Base-by-base conservation (phyloP, 2,113 vertebrate genomes). In the Oncorhynchus keta region DNA sequence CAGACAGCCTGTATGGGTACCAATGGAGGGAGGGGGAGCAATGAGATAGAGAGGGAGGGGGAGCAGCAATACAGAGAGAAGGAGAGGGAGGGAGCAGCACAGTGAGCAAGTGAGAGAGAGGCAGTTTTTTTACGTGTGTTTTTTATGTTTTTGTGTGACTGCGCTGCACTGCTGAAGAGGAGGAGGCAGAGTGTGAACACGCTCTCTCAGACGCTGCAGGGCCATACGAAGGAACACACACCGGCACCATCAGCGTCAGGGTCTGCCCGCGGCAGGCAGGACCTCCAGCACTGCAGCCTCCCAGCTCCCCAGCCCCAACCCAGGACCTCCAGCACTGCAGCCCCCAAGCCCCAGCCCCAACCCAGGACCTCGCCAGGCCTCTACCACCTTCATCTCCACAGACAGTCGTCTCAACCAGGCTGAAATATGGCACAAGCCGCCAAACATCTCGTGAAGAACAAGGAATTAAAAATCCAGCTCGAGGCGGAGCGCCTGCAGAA, bases 361-460 rank as follows among this genome's bases (percentile, higher is more conserved):
- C 39, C 39, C 51, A 64, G 77, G 86, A 83, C 74, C 89, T 88
- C 79, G 8, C 14, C 72, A 64, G n/a, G 87, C 82, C 75, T 57
- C 32, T 70, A 79, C 76, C 70, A 67, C 51, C 51, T 55, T 55
- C 51, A 55, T 55, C 51, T 55, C 71, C 62, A 57, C 28, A 28
- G 84, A 84, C 78, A 76, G 20, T 84, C 16, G 51, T 14, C 51
- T 55, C 51, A 55, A 75, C 75, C 65, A 26, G 49, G 74, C 79
- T 82, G 85, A 93, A 28, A 81, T 87, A 99, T 99, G 97, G 97
- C 97, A 90, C 97, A 99, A 89, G 97, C 97, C 59, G 97, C 97
- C 76, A 99, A 99, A 84, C 97, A 99, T 87, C 95, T 99, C 82
- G 96, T 97, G 88, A 99, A 98, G 91, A 97, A 98, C 91, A 99